These are phyloP conservation scores for Hyperoplus lanceolatus DNA, from an alignment of 2,797 vertebrate genomes.

Conservation along the genomic window DNA sequence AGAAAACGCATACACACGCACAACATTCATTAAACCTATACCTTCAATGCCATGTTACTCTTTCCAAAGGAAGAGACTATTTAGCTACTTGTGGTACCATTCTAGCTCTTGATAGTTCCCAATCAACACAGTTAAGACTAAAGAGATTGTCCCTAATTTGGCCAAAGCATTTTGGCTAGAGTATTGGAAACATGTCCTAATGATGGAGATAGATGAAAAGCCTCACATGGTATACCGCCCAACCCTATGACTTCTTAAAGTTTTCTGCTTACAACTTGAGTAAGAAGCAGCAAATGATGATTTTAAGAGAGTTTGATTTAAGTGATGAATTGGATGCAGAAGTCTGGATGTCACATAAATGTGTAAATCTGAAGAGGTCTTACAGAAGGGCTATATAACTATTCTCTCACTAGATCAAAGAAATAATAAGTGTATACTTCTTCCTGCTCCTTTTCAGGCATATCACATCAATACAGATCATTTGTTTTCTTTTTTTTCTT, in stretches of 20 bases:
- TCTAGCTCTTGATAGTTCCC: background rate
- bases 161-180: background rate
- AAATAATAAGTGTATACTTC: too few species aligned
- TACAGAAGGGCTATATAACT: too few species aligned
- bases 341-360: background rate
- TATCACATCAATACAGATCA: too few species aligned
- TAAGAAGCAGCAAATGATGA: background rate
- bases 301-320: background rate
- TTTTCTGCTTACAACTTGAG: background rate
- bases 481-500: too few species aligned
- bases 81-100: background rate
- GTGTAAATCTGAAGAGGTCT: too few species aligned
- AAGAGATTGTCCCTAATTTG: background rate
- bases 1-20: background rate
- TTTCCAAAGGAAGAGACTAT: background rate
- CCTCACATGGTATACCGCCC: too few species aligned
- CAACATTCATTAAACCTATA: background rate
- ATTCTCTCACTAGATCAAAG: too few species aligned
- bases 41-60: background rate
- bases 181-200: background rate
- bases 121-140: background rate
- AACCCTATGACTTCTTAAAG: background rate
- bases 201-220: background rate
- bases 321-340: background rate
- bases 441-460: too few species aligned